Conservation (phyloP, 2,888 invertebrate species). For the Oconnorella tubifera region DNA sequence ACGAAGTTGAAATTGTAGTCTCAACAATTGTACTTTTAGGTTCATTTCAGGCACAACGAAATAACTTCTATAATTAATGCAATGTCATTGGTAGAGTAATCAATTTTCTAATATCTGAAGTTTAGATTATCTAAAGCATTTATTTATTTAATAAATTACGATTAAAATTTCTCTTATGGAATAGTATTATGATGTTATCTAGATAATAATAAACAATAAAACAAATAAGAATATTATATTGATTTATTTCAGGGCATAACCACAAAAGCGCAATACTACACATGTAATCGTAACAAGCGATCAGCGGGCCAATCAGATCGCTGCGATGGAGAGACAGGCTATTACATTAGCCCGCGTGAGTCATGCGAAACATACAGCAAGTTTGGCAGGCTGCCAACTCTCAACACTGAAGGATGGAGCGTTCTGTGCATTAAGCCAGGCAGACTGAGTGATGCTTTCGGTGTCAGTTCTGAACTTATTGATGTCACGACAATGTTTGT, state of each 20-base stretch:
- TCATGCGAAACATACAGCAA: conserved; percentile 32
- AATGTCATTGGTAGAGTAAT: too few relatives aligned
- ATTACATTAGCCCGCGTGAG: conserved; percentile 35
- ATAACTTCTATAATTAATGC: too few relatives aligned
- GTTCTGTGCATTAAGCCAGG: conserved; percentile 49
- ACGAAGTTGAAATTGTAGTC: too few relatives aligned
- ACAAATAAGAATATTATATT: too few relatives aligned
- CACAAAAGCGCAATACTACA: conserved; percentile 35
- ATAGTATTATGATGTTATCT: too few relatives aligned
- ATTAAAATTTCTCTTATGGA: too few relatives aligned
- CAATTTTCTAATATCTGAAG: too few relatives aligned
- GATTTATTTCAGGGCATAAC: conserved; percentile 36
- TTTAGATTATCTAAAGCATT: too few relatives aligned
- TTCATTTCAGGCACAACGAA: too few relatives aligned
- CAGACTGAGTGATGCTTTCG: conserved; percentile 45
- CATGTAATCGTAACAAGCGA: conserved; percentile 25
- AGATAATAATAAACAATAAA: too few relatives aligned
- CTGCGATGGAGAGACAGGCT: conserved; percentile 35
- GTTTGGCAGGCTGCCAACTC: conserved; percentile 30
- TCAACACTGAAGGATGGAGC: conserved; percentile 34
- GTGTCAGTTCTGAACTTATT: conserved; percentile 41
- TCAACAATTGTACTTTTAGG: too few relatives aligned
- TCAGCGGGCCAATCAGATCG: not conserved
- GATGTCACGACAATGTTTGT: conserved; percentile 45
- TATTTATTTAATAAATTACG: too few relatives aligned